Percentiles rank a stretch among this genome's conserved stretches.
Conservation (phyloP, 2,113 vertebrate species). For the Ictidomys tridecemlineatus region DNA sequence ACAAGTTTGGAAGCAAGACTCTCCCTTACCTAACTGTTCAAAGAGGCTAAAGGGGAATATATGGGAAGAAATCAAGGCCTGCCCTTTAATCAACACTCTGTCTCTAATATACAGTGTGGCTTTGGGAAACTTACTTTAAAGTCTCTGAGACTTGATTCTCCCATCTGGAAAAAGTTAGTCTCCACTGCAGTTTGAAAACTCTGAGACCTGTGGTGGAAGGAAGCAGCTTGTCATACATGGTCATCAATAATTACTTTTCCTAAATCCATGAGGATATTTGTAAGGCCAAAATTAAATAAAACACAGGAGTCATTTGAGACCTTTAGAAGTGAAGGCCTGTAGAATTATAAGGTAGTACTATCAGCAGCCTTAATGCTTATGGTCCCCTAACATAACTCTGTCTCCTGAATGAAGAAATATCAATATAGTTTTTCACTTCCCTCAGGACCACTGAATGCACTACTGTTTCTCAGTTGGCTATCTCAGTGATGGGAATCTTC, state of each 20-base stretch:
- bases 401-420: conserved; percentile 38
- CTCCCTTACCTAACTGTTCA: conserved; percentile 46
- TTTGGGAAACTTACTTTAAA: conserved; percentile 50
- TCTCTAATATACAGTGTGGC: conserved; percentile 9
- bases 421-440: conserved; percentile 9
- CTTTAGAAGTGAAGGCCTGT: conserved; percentile 28
- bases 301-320: not conserved
- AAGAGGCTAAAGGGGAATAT: conserved; percentile 1
- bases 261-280: conserved; percentile 48
- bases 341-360: conserved; percentile 28
- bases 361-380: not conserved
- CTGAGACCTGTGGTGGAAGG: not conserved
- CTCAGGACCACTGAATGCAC: conserved; percentile 12
- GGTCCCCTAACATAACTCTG: conserved; percentile 14
- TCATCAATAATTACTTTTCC: conserved; percentile 57
- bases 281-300: conserved; percentile 52
- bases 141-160: conserved; percentile 46
- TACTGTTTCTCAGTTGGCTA: not conserved
- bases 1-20: conserved; percentile 6
- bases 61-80: conserved; percentile 35
- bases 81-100: conserved; percentile 46
- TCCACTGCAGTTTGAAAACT: conserved; percentile 53
- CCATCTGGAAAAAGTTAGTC: conserved; percentile 32
- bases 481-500: not conserved
- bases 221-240: not conserved